These are phyloP conservation scores for Anguilla obscura DNA, from an alignment of 2,797 vertebrate genomes.

Conservation along the genomic window DNA sequence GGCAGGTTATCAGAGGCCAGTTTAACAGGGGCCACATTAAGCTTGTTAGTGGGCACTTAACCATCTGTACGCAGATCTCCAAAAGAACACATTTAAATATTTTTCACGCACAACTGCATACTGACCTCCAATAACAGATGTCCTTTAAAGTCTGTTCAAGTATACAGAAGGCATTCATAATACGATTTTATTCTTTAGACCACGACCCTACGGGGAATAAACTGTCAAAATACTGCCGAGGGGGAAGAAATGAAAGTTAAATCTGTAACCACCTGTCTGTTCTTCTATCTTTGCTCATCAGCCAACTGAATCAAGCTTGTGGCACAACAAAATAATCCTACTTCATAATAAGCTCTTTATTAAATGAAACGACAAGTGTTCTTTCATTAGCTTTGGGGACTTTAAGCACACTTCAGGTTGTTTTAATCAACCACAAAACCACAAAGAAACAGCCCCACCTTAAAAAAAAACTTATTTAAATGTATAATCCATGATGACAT, in stretches of 20 bases:
- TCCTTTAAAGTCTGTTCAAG: constrained; percentile 65
- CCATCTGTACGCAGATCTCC: constrained; percentile 74
- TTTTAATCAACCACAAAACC: not conserved
- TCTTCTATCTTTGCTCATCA: not conserved
- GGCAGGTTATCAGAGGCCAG: constrained; percentile 57
- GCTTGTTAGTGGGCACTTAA: constrained; percentile 73
- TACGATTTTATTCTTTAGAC: constrained; percentile 61
- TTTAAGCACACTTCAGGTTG: not conserved
- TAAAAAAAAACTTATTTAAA: not conserved
- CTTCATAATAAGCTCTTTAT: not conserved
- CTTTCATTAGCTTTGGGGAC: not conserved
- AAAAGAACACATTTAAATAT: constrained; percentile 55
- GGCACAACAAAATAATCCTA: not conserved
- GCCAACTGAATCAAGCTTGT: not conserved
- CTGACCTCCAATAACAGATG: constrained; percentile 72
- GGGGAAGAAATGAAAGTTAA: constrained; percentile 14
- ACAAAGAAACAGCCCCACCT: not conserved
- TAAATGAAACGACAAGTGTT: not conserved
- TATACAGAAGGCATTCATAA: constrained; percentile 62
- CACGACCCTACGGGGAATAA: constrained; percentile 51
- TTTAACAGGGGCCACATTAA: constrained; percentile 63
- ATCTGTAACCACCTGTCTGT: constrained; percentile 15
- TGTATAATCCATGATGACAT: not conserved
- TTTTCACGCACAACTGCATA: constrained; percentile 66
- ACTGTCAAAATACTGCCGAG: constrained; percentile 53